Percentiles rank a stretch among this genome's conserved stretches.
phyloP scores from a whole-genome alignment of 2,113 vertebrate genomes.

The Hippocampus zosterae region DNA sequence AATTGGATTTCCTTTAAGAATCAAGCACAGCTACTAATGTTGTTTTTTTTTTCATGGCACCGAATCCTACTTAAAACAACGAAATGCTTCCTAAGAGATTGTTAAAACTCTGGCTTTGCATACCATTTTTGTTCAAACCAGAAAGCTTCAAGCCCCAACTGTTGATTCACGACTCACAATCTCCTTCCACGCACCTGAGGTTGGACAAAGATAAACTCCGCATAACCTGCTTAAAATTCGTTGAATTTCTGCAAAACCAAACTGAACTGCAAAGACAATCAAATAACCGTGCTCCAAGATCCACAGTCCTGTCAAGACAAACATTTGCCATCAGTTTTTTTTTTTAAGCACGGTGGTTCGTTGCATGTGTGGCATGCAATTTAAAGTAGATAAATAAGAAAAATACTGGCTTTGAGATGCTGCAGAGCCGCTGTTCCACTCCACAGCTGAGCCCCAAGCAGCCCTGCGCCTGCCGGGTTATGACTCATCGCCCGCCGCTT shows the following conservation, averaged over 20 bases:
- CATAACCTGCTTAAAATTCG: neutral
- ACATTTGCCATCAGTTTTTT: neutral
- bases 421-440: constrained; percentile 28
- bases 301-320: neutral
- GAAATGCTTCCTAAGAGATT: neutral
- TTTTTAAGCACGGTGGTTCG: neutral
- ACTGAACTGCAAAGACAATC: neutral
- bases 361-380: constrained; percentile 29
- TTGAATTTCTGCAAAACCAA: neutral
- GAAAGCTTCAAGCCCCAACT: neutral
- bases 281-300: neutral
- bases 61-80: too few species aligned
- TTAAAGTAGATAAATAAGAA: neutral
- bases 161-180: neutral
- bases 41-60: neutral
- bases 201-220: neutral
- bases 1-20: neutral
- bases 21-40: neutral
- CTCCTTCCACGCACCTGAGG: neutral
- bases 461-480: constrained; percentile 37
- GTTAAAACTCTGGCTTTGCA: neutral
- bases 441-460: constrained; percentile 34
- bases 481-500: constrained; percentile 44
- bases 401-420: constrained; percentile 10
- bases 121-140: neutral